Percentiles rank a stretch among this genome's conserved stretches.
Conservation (phyloP, 1,140 invertebrate species). For the Drosophila jambulina region DNA sequence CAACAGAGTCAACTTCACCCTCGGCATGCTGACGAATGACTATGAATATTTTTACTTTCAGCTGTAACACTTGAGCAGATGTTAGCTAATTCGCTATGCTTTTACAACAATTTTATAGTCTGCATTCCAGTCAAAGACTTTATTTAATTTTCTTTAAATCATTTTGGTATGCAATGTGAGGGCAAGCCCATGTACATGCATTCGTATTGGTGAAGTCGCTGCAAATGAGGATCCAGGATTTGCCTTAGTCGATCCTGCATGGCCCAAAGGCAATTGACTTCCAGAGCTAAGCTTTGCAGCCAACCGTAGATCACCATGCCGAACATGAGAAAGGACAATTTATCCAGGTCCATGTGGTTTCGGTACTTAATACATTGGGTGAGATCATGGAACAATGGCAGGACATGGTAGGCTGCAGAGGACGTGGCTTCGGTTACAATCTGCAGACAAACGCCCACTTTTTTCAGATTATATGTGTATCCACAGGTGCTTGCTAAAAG, state of each 20-base stretch:
- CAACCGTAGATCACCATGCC: background rate
- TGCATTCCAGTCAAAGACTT: background rate
- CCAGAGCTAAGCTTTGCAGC: slow-evolving; percentile 11
- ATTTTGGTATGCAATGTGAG: slow-evolving; percentile 3
- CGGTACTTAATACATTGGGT: background rate
- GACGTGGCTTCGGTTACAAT: background rate
- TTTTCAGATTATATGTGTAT: background rate
- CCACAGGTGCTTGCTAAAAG: background rate
- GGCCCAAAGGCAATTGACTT: slow-evolving; percentile 12
- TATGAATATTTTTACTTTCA: background rate
- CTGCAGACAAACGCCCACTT: background rate
- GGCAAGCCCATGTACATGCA: slow-evolving; percentile 12
- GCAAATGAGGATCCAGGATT: background rate
- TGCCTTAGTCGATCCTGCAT: background rate
- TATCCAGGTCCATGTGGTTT: background rate
- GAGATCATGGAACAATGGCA: background rate
- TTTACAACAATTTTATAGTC: background rate
- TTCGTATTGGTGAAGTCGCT: slow-evolving; percentile 1
- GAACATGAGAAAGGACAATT: background rate
- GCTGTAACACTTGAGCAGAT: background rate
- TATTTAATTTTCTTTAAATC: background rate
- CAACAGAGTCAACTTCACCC: slow-evolving; percentile 1
- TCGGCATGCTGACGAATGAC: background rate
- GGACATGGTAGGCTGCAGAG: background rate
- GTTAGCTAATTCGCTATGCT: slow-evolving; percentile 1